Evolutionary conservation across 2,888 invertebrate species (phyloP).

Genomic region (Iselma pallidipennis): DNA sequence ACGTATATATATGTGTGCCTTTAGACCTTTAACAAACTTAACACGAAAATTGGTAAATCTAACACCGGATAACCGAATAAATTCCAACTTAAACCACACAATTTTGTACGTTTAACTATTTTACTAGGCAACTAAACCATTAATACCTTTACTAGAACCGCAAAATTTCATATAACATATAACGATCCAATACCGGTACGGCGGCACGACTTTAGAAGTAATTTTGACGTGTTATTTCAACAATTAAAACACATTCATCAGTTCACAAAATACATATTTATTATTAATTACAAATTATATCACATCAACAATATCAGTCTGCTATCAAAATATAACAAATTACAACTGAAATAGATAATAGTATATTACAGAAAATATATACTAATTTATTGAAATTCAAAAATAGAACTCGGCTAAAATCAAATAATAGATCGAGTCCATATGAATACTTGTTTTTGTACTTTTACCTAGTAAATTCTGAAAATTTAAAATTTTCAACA

Average conservation of each 20-base stretch:
- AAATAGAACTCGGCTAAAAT: too few relatives aligned
- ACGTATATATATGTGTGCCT: conserved; percentile 8
- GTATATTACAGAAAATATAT: too few relatives aligned
- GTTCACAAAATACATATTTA: conserved; percentile 2
- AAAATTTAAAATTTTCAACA: not conserved
- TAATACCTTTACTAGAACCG: not conserved
- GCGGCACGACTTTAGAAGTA: not conserved
- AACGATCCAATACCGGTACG: not conserved
- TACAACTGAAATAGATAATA: too few relatives aligned
- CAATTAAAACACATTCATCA: not conserved
- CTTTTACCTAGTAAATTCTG: not conserved
- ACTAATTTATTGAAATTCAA: too few relatives aligned
- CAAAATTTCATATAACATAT: not conserved
- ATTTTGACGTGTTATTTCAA: not conserved
- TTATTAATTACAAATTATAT: conserved; percentile 24
- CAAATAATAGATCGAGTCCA: not conserved
- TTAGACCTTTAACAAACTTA: conserved; percentile 29
- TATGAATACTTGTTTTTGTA: not conserved
- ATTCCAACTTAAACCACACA: conserved; percentile 19
- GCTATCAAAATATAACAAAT: conserved; percentile 21
- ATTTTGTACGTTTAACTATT: conserved; percentile 9
- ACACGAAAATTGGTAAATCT: conserved; percentile 29
- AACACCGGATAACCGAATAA: conserved; percentile 29
- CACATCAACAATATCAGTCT: conserved; percentile 35
- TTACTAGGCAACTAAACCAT: not conserved